Conservation (phyloP, 2,888 invertebrate genomes). For the Drosophila mulleri region DNA sequence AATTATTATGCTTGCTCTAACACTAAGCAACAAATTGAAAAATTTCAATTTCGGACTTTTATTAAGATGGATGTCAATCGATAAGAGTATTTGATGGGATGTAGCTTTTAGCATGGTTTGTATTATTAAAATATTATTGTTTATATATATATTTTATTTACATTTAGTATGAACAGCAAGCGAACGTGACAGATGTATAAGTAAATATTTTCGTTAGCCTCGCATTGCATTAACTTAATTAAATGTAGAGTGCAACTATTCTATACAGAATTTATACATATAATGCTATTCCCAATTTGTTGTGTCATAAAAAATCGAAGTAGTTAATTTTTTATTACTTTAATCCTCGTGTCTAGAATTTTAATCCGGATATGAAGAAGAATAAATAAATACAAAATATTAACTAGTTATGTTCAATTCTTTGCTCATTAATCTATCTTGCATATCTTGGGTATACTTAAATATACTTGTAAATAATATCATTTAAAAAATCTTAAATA, state of each 20-base stretch:
- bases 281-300: no score
- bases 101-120: neutral
- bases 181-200: neutral
- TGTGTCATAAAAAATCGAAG: no score
- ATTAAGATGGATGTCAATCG: neutral
- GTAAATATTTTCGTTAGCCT: neutral
- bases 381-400: neutral
- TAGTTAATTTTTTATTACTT: no score
- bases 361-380: no score
- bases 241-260: no score
- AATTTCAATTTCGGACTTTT: neutral
- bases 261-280: no score
- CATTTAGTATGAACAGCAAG: neutral
- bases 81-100: neutral
- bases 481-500: neutral
- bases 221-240: no score
- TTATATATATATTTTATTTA: neutral
- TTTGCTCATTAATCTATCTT: neutral
- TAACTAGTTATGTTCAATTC: neutral
- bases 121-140: neutral
- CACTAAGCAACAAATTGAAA: constrained; percentile 8
- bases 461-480: neutral
- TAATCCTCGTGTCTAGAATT: no score
- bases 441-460: neutral
- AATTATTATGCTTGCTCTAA: constrained; percentile 39